Evolutionary conservation across 2,888 invertebrate genomes (phyloP).

Genomic region (Drosophila tripunctata): DNA sequence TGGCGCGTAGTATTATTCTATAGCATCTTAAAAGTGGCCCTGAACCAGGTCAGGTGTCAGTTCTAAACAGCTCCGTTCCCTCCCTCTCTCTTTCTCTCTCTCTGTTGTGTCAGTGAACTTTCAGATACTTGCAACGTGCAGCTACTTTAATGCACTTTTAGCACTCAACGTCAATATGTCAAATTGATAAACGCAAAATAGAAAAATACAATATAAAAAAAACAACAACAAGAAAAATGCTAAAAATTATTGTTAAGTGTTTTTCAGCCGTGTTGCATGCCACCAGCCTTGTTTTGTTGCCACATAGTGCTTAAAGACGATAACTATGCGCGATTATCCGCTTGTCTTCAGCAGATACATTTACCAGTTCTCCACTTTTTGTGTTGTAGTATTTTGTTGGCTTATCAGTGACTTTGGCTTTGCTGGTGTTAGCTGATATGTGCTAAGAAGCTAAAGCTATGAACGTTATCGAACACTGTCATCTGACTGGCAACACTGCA

Average conservation of each 20-base stretch:
- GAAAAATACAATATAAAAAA: too few relatives aligned
- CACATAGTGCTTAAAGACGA: slow-evolving; percentile 23
- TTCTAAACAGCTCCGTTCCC: slow-evolving; percentile 54
- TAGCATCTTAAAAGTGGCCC: slow-evolving; percentile 58
- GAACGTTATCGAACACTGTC: slow-evolving; percentile 39
- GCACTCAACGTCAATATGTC: slow-evolving; percentile 82
- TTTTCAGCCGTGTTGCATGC: slow-evolving; percentile 25
- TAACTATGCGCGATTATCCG: slow-evolving; percentile 47
- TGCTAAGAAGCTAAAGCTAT: slow-evolving; percentile 1
- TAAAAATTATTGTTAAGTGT: slow-evolving; percentile 70
- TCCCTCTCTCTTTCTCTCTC: background rate
- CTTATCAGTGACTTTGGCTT: slow-evolving; percentile 48
- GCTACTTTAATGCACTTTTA: slow-evolving; percentile 82
- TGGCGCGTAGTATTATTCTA: too few relatives aligned
- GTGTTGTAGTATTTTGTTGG: background rate
- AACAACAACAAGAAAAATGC: slow-evolving; percentile 30
- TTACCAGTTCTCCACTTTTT: background rate
- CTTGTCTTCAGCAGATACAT: slow-evolving; percentile 33
- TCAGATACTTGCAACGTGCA: slow-evolving; percentile 13
- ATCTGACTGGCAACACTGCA: slow-evolving; percentile 33
- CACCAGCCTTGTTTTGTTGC: slow-evolving; percentile 36
- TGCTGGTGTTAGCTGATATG: slow-evolving; percentile 52
- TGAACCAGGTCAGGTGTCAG: slow-evolving; percentile 78
- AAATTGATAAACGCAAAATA: slow-evolving; percentile 78
- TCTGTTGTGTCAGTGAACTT: slow-evolving; percentile 8